Evolutionary conservation across 2,888 invertebrate genomes (phyloP).

Genomic region (Sepiola atlantica): DNA sequence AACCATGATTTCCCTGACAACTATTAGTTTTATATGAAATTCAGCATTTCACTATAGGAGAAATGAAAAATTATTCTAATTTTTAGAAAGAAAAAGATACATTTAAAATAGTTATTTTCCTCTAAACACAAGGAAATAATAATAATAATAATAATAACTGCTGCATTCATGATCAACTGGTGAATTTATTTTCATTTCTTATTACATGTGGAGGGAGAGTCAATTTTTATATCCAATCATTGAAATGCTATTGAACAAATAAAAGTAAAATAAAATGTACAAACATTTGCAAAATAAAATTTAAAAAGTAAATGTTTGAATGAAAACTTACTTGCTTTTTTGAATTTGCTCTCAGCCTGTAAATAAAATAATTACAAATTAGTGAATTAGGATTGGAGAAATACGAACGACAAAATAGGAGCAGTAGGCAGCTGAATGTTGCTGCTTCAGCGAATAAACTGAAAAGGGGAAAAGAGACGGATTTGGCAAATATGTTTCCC

Average conservation of each 20-base stretch:
- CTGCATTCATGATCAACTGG: neutral
- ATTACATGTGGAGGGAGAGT: neutral
- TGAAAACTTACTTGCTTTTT: constrained; percentile 84
- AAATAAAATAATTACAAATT: constrained; percentile 53
- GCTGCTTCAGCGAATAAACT: too few relatives aligned
- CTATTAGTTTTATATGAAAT: neutral
- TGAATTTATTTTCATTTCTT: too few relatives aligned
- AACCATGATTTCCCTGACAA: too few relatives aligned
- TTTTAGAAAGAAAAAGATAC: neutral
- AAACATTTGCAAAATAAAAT: neutral
- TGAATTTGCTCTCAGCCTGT: constrained; percentile 88
- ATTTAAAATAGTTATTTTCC: neutral
- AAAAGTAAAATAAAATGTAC: neutral
- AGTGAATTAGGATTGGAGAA: neutral
- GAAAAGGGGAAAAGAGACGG: too few relatives aligned
- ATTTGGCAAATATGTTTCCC: too few relatives aligned
- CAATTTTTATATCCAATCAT: neutral
- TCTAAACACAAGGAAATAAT: neutral
- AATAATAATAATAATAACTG: too few relatives aligned
- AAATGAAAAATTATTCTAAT: neutral
- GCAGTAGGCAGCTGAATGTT: too few relatives aligned
- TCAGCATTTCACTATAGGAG: neutral
- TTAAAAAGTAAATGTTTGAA: neutral
- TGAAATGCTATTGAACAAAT: neutral
- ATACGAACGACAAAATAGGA: too few relatives aligned